These are phyloP conservation scores for Psammodynastes pulverulentus DNA, from an alignment of 2,113 vertebrate species.

Conservation along the genomic window DNA sequence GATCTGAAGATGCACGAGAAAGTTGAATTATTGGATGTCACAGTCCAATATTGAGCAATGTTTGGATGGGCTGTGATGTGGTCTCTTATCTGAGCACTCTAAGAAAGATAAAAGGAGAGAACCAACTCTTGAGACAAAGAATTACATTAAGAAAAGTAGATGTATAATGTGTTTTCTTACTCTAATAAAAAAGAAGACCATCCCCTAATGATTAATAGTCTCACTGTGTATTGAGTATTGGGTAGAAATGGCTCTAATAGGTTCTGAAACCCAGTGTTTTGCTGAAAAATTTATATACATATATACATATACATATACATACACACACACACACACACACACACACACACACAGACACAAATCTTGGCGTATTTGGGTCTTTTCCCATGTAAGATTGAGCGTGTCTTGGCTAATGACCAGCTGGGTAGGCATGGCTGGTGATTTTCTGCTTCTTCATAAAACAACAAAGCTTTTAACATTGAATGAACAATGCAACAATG, in stretches of 20 bases:
- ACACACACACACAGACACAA: too few relatives aligned
- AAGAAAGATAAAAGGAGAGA: background rate
- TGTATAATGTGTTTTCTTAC: background rate
- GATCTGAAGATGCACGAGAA: background rate
- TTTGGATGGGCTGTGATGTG: background rate
- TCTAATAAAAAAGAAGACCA: background rate
- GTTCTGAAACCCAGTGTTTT: background rate
- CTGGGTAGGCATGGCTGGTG: too few relatives aligned
- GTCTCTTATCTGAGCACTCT: background rate
- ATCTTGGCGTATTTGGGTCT: too few relatives aligned
- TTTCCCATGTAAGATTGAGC: too few relatives aligned
- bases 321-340: too few relatives aligned
- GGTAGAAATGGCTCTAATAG: background rate
- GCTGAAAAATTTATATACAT: too few relatives aligned
- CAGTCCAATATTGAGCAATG: background rate
- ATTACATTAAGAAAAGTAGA: background rate
- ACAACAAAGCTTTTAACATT: background rate
- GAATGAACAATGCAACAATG: background rate
- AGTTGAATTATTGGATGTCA: background rate
- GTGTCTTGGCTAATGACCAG: too few relatives aligned
- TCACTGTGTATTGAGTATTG: background rate
- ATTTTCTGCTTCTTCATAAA: constrained; percentile 36
- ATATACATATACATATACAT: too few relatives aligned
- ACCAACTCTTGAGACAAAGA: background rate
- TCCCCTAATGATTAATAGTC: background rate